Base-by-base conservation (phyloP, 2,888 invertebrate species). In the Euplagia quadripunctaria region DNA sequence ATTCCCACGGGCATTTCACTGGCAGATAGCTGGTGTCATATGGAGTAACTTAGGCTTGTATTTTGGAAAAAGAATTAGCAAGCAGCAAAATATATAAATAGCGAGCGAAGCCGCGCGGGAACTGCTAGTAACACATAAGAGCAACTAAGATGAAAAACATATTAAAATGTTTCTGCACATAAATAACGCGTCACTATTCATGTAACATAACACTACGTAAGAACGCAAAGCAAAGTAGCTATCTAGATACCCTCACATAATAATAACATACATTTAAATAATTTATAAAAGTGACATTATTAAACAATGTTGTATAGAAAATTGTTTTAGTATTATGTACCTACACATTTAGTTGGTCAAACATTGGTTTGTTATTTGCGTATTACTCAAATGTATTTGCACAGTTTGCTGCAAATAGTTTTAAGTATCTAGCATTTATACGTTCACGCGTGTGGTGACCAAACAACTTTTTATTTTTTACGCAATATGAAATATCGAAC, bases 381-480 rank as follows among this genome's bases (percentile, higher is more conserved):
- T 82, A 79, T 77, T 84, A 79, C 76, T 80, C 70, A 84, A 82
- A 80, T 85, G 73, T 85, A 82, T 84, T 86, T 86, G 88, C 88
- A 88, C 86, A 88, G 86, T 90, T 88, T 86, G 85, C 87, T 90
- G 88, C 87, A 85, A 87, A 88, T 89, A 88, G 86, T 87, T 86
- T 85, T 85, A 87, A 87, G 84, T 87, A 89, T 87, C 84, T 91
- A 92, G 93, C 93, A 92, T 94, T 93, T 93, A 91, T 91, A 90
- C 82, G 87, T 90, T 93, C 91, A 93, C 90, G 85, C 88, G 89
- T 91, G 92, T 91, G 91, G 91, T 92, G 93, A 93, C 94, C 92
- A 92, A 92, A 91, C 90, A 88, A 86, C 88, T 87, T 90, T 91
- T 90, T 90, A 84, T 80, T 91, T 94, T 93, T 92, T 92, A 92